Percentiles rank a stretch among this genome's conserved stretches.
Evolutionary conservation across 2,113 vertebrate species (phyloP).

Genomic region (Chascanopsetta lugubris): DNA sequence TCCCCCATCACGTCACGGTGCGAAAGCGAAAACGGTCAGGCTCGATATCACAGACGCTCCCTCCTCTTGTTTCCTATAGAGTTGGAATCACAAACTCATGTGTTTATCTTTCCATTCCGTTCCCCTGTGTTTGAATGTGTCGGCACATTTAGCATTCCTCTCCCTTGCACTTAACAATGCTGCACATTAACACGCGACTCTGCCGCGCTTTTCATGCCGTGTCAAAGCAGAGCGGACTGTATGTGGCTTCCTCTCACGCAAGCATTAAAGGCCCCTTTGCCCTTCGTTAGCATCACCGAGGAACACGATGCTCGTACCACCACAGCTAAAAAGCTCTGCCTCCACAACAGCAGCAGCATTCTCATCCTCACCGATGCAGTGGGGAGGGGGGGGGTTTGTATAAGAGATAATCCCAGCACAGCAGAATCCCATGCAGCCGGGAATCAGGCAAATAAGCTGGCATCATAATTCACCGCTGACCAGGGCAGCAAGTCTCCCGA

Average conservation of each 20-base stretch:
- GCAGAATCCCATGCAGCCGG: slow-evolving; percentile 26
- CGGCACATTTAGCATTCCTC: too few species aligned
- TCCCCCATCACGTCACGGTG: slow-evolving; percentile 59
- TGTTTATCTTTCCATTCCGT: background rate
- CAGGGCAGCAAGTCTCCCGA: slow-evolving; percentile 35
- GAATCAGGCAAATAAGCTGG: slow-evolving; percentile 29
- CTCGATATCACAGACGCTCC: slow-evolving; percentile 23
- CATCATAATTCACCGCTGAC: slow-evolving; percentile 50
- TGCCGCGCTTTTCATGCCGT: background rate
- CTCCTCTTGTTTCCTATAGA: background rate
- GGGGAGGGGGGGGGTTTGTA: too few species aligned
- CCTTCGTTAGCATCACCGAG: slow-evolving; percentile 20
- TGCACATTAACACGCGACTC: background rate
- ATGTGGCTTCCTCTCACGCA: background rate
- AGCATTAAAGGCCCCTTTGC: slow-evolving; percentile 18
- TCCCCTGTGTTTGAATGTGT: background rate
- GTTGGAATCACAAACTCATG: background rate
- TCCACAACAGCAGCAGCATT: slow-evolving; percentile 17
- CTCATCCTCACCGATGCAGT: slow-evolving; percentile 20
- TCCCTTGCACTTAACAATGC: background rate
- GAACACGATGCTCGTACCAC: slow-evolving; percentile 25
- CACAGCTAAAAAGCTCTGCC: background rate
- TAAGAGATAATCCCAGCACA: too few species aligned
- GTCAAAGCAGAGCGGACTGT: background rate
- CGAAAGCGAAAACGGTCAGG: slow-evolving; percentile 35